These are phyloP conservation scores for Hypomecis punctinalis DNA, from an alignment of 2,888 invertebrate species.

Conservation along the genomic window DNA sequence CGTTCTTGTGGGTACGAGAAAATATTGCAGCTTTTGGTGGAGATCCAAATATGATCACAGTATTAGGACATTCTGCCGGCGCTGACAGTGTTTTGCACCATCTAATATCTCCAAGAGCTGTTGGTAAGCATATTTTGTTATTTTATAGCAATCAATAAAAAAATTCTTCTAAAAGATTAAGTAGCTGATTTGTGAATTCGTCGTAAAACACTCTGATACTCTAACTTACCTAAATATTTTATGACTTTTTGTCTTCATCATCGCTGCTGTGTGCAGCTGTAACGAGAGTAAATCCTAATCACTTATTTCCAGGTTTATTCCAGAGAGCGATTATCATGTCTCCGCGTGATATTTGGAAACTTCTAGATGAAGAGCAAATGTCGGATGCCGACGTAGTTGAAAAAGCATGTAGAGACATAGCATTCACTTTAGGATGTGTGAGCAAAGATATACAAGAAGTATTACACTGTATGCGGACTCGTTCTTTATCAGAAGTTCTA, in stretches of 20 bases:
- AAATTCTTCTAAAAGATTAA: too few species aligned
- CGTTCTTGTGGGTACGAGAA: constrained; percentile 90
- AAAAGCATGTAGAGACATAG: constrained; percentile 82
- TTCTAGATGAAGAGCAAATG: constrained; percentile 55
- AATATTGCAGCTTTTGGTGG: constrained; percentile 93
- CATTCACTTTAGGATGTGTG: constrained; percentile 82
- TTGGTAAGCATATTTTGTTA: constrained; percentile 69
- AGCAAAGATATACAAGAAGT: constrained; percentile 80
- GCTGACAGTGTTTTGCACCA: constrained; percentile 89
- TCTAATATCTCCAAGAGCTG: constrained; percentile 87
- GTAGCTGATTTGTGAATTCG: too few species aligned
- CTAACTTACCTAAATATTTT: too few species aligned
- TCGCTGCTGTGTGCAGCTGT: too few species aligned
- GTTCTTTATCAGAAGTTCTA: constrained; percentile 85
- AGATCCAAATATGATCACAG: constrained; percentile 90
- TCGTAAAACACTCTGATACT: too few species aligned
- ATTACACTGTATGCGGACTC: constrained; percentile 86
- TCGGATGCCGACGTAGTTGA: constrained; percentile 65
- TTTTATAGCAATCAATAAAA: too few species aligned
- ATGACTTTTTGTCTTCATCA: too few species aligned
- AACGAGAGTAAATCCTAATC: not conserved
- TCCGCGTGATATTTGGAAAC: constrained; percentile 75
- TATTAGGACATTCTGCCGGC: constrained; percentile 93
- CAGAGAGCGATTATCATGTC: constrained; percentile 89
- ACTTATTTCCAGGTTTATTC: constrained; percentile 81